These are phyloP conservation scores for Carpatolechia fugitivella DNA, from an alignment of 2,888 invertebrate genomes.

Conservation along the genomic window DNA sequence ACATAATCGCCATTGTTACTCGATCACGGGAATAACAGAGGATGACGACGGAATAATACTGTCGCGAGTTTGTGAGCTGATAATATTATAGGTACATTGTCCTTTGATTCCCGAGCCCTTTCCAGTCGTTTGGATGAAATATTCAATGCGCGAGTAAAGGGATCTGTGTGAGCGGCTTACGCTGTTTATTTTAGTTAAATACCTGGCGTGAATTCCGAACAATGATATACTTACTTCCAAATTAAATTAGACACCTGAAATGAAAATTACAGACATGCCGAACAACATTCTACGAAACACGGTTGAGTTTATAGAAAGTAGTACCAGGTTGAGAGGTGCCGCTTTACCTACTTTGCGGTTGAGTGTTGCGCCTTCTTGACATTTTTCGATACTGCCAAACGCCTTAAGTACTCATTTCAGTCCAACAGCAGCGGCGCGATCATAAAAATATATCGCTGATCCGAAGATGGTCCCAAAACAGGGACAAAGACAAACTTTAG, in stretches of 20 bases:
- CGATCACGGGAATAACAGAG: constrained; percentile 10
- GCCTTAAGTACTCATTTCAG: not conserved
- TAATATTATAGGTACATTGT: constrained; percentile 16
- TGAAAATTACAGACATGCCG: too few relatives aligned
- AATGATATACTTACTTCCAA: not conserved
- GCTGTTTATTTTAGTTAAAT: not conserved
- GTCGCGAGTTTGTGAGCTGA: constrained; percentile 12
- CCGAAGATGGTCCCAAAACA: not conserved
- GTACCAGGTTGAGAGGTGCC: too few relatives aligned
- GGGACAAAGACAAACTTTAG: constrained; percentile 7
- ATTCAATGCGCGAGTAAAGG: constrained; percentile 16
- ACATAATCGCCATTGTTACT: constrained; percentile 30
- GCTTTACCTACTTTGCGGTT: too few relatives aligned
- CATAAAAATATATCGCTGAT: constrained; percentile 1
- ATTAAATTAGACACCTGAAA: not conserved
- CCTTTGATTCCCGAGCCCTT: constrained; percentile 21
- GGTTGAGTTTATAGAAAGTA: too few relatives aligned
- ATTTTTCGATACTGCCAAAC: not conserved
- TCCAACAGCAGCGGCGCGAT: not conserved
- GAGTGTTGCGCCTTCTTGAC: not conserved
- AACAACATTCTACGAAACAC: too few relatives aligned
- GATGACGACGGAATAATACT: constrained; percentile 9
- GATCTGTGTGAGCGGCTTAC: not conserved
- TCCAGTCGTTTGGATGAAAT: constrained; percentile 15
- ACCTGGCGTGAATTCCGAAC: not conserved